Conservation (phyloP, 64 coral and sea anemone genomes). For the Anthopleura sola region DNA sequence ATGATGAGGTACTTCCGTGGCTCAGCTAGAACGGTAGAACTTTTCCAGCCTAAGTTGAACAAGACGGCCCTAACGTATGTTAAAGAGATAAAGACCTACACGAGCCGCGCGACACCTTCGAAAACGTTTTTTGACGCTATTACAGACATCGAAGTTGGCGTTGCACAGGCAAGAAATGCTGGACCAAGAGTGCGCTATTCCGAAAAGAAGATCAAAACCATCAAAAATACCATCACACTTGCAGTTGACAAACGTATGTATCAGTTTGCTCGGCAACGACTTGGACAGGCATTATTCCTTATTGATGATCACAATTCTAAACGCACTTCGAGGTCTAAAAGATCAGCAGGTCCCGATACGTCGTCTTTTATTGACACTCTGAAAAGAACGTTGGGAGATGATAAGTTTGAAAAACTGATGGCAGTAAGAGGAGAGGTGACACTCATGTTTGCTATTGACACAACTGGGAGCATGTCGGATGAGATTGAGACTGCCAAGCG, state of each 20-base stretch:
- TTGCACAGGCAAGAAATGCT: constrained; percentile 41
- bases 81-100: background rate
- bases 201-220: background rate
- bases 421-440: constrained; percentile 25
- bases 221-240: background rate
- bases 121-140: constrained; percentile 57
- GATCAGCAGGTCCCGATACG: background rate
- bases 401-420: constrained; percentile 24
- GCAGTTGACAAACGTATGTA: background rate
- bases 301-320: constrained; percentile 1
- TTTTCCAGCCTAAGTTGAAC: constrained; percentile 1
- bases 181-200: constrained; percentile 13
- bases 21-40: constrained; percentile 31
- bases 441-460: constrained; percentile 50
- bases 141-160: constrained; percentile 54
- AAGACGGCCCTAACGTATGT: background rate
- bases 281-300: constrained; percentile 15
- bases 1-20: constrained; percentile 62
- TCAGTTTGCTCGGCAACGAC: background rate
- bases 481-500: constrained; percentile 32
- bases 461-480: constrained; percentile 43
- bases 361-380: background rate
- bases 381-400: background rate
- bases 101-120: constrained; percentile 40
- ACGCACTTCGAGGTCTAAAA: background rate